These are phyloP conservation scores for Siniperca undulata DNA, from an alignment of 2,797 vertebrate species.

Conservation along the genomic window DNA sequence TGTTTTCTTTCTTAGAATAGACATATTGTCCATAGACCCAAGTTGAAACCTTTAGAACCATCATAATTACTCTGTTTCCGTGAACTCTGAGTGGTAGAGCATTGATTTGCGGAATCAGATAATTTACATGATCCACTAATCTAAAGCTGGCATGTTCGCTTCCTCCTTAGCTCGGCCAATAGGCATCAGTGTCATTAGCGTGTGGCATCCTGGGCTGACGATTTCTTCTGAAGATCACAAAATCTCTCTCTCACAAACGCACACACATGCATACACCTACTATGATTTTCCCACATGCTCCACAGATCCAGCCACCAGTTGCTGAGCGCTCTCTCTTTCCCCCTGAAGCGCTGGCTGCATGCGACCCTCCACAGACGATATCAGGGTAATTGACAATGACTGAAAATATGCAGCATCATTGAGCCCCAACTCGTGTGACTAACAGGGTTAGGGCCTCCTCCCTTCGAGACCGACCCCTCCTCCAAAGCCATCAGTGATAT, in stretches of 20 bases:
- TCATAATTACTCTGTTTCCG: conserved; percentile 33
- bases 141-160: conserved; percentile 41
- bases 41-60: conserved; percentile 18
- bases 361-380: conserved; percentile 83
- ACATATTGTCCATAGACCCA: conserved; percentile 31
- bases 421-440: conserved; percentile 86
- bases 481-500: conserved; percentile 84
- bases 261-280: conserved; percentile 3
- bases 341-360: conserved; percentile 65
- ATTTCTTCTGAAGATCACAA: conserved; percentile 45
- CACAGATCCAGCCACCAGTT: conserved; percentile 67
- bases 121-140: conserved; percentile 60
- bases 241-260: conserved; percentile 25
- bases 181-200: conserved; percentile 61
- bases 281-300: conserved; percentile 71
- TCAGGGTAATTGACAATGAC: conserved; percentile 89
- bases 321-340: conserved; percentile 37
- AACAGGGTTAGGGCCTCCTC: conserved; percentile 86
- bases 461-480: conserved; percentile 79
- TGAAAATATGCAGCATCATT: conserved; percentile 88
- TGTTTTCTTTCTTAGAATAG: conserved; percentile 39
- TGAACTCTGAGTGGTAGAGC: conserved; percentile 27
- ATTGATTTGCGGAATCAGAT: conserved; percentile 44
- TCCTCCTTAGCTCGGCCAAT: conserved; percentile 48
- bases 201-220: conserved; percentile 43